These are phyloP conservation scores for Drosophila nr. perissopoda DNA, from an alignment of 2,888 invertebrate species.

Conservation along the genomic window DNA sequence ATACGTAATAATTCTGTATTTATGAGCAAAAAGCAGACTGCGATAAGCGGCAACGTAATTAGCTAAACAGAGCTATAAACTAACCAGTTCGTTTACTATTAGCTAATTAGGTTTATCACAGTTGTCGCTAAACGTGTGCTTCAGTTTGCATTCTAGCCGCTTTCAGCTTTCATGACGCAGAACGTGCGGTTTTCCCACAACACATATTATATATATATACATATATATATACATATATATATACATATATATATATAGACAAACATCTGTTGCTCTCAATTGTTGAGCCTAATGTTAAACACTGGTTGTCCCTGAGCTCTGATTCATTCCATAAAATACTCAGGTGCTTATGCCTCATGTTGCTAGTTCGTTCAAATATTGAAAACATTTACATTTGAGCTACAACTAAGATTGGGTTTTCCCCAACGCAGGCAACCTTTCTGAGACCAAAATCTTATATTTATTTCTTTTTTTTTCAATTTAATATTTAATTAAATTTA, in stretches of 20 bases:
- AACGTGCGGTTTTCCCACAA: slow-evolving; percentile 27
- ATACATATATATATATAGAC: not conserved
- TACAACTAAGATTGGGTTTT: not conserved
- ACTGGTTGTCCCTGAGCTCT: slow-evolving; percentile 21
- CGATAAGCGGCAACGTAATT: slow-evolving; percentile 55
- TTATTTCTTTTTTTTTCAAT: not conserved
- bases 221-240: not conserved
- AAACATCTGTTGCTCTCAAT: not conserved
- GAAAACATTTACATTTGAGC: not conserved
- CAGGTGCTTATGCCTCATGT: not conserved
- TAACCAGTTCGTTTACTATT: slow-evolving; percentile 34
- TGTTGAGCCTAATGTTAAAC: not conserved
- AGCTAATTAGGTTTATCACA: slow-evolving; percentile 12
- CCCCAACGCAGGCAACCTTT: not conserved
- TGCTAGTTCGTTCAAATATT: not conserved
- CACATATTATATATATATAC: not conserved
- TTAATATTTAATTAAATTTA: not conserved
- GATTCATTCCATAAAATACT: not conserved
- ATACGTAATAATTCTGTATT: slow-evolving; percentile 41
- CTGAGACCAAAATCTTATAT: not conserved
- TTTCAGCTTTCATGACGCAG: slow-evolving; percentile 31
- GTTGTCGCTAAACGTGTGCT: slow-evolving; percentile 12
- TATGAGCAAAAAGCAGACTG: not conserved
- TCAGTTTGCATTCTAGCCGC: not conserved
- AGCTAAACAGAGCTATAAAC: slow-evolving; percentile 34